Base-by-base conservation (phyloP, 2,797 vertebrate genomes). In the Eulemur rubriventer region DNA sequence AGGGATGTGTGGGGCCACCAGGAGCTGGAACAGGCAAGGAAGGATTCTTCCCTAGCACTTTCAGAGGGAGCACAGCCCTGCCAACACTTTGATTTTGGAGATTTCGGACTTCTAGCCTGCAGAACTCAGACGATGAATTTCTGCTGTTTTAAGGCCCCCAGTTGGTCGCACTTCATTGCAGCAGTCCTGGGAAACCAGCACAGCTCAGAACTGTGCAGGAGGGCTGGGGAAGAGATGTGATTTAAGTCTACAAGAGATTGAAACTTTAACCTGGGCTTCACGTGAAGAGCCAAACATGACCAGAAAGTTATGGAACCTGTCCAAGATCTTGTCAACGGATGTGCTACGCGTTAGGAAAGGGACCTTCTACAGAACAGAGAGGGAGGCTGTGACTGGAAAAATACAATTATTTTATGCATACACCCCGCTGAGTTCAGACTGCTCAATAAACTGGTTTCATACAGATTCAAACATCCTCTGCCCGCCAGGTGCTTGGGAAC, bases 401-500 rank as follows among this genome's bases (percentile, higher is more conserved):
- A 89, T 76, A 80, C 88, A 96, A 83, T 96, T 96, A 95, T 94
- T 97, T 96, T 96, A 43, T 75, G 81, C 61, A 28, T 46, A 82
- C 41, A 28, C 61, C 81, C 94, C 76, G 13, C 72, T 6, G 57
- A 85, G 69, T 89, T 92, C 85, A 94, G 55, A 94, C 55, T 95
- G 82, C 73, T 95, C 91, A 50, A 41, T 85, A 92, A 94, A 89
- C 88, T 76, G 75, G 69, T 72, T 96, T 70, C 82, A 92, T 57
- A 70, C 85, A 95, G 94, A 95, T 94, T 96, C 86, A 41, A 89
- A 94, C 2, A 2, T 91, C 76, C 82, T 80, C 93, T 93, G 93
- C 89, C 81, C 69, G 92, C 69, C 89, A 96, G 97, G 89, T 86
- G 94, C 94, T 93, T 86, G 85, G 97, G 93, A 95, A 86, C 20